These are phyloP conservation scores for Tichodroma muraria DNA, from an alignment of 2,113 vertebrate genomes.

Conservation along the genomic window DNA sequence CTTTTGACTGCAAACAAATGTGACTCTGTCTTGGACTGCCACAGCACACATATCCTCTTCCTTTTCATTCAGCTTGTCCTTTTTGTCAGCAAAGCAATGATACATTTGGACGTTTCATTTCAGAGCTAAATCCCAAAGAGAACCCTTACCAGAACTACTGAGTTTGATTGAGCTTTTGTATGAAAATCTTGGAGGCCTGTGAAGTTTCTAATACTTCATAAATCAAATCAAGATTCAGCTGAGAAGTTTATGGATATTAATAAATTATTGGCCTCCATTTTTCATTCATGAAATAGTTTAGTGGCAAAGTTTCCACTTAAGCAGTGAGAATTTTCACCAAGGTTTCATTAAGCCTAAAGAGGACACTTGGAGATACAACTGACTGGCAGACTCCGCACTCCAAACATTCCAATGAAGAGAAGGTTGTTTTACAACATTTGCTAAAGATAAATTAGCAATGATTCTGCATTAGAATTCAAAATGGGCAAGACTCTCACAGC, in stretches of 20 bases:
- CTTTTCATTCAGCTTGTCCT: neutral
- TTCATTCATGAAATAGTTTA: neutral
- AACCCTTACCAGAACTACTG: neutral
- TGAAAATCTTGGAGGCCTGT: neutral
- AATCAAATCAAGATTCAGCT: neutral
- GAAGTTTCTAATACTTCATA: neutral
- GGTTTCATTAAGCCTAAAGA: neutral
- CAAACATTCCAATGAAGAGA: neutral
- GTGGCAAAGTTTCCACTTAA: neutral
- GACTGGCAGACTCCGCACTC: neutral
- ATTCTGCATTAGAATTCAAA: conserved; percentile 19
- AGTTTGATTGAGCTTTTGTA: neutral
- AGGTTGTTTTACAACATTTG: neutral
- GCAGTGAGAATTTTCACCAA: neutral
- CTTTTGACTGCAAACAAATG: neutral
- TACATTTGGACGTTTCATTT: neutral
- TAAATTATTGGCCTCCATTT: neutral
- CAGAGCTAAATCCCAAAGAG: neutral
- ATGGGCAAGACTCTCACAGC: neutral
- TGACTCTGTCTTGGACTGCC: neutral
- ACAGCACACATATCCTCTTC: neutral
- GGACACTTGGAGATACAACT: neutral
- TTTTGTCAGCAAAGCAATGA: neutral
- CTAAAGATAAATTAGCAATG: conserved; percentile 39
- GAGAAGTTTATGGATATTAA: neutral